Percentiles rank a stretch among this genome's conserved stretches.
phyloP scores from a whole-genome alignment of 2,113 vertebrate species.

The Cheilinus undulatus region DNA sequence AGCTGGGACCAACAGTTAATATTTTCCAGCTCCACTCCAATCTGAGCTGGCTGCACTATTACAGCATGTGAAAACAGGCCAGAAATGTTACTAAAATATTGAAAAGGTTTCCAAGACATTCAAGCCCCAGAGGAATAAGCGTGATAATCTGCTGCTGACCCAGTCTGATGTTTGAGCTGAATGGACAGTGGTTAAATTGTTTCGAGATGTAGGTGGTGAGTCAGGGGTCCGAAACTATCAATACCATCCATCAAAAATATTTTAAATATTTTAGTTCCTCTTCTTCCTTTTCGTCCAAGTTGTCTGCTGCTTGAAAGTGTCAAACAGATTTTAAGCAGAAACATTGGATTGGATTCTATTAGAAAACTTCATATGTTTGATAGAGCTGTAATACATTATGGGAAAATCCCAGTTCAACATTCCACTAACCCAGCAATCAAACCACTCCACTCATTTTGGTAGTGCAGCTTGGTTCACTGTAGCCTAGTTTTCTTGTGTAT shows the following conservation, averaged over 20 bases:
- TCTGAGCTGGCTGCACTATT: conserved; percentile 43
- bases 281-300: too few relatives aligned
- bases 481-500: too few relatives aligned
- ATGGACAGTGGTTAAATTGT: conserved; percentile 19
- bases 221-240: conserved; percentile 12
- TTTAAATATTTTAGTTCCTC: background rate
- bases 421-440: too few relatives aligned
- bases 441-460: too few relatives aligned
- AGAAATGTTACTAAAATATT: conserved; percentile 49
- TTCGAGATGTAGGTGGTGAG: background rate
- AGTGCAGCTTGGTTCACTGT: too few relatives aligned
- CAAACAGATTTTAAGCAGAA: background rate
- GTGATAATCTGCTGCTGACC: conserved; percentile 7
- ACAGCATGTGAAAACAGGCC: conserved; percentile 11
- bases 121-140: conserved; percentile 7
- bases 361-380: too few relatives aligned
- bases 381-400: too few relatives aligned
- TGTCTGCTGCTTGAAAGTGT: background rate
- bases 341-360: too few relatives aligned
- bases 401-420: too few relatives aligned
- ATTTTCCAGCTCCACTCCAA: conserved; percentile 33
- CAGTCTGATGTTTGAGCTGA: background rate
- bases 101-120: conserved; percentile 41
- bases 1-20: conserved; percentile 47
- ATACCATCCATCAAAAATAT: background rate